These are phyloP conservation scores for Lepisosteus osseus DNA, from an alignment of 2,113 vertebrate species.

Conservation along the genomic window DNA sequence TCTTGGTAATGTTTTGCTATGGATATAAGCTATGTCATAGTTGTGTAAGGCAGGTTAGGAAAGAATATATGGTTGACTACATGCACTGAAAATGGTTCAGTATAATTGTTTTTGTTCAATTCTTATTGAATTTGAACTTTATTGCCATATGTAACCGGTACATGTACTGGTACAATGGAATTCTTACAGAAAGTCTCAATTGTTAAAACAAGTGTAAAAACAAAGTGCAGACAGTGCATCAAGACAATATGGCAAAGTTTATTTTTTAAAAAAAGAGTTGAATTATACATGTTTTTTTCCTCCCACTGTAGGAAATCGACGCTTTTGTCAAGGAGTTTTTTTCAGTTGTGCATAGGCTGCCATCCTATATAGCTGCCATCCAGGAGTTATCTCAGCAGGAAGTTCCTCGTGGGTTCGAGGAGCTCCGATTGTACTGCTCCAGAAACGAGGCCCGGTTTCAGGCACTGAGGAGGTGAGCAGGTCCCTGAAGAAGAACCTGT, in stretches of 20 bases:
- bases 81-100: too few relatives aligned
- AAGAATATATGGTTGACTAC: too few relatives aligned
- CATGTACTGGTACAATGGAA: too few relatives aligned
- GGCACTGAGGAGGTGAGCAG: constrained; percentile 54
- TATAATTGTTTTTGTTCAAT: neutral
- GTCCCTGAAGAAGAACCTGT: neutral
- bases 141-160: too few relatives aligned
- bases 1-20: neutral
- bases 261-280: neutral
- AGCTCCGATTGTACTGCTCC: constrained; percentile 48
- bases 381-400: constrained; percentile 47
- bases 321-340: constrained; percentile 56
- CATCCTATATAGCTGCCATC: constrained; percentile 49
- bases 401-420: constrained; percentile 28
- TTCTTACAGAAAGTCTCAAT: too few relatives aligned
- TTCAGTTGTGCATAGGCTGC: constrained; percentile 56
- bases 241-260: neutral
- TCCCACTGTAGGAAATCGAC: constrained; percentile 55
- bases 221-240: too few relatives aligned
- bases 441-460: constrained; percentile 49
- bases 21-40: too few relatives aligned
- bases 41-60: too few relatives aligned
- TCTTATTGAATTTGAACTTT: neutral
- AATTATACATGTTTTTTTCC: neutral
- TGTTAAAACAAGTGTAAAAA: too few relatives aligned